Conservation (phyloP, 2,797 vertebrate genomes). For the Alcedo quadribrachys region DNA sequence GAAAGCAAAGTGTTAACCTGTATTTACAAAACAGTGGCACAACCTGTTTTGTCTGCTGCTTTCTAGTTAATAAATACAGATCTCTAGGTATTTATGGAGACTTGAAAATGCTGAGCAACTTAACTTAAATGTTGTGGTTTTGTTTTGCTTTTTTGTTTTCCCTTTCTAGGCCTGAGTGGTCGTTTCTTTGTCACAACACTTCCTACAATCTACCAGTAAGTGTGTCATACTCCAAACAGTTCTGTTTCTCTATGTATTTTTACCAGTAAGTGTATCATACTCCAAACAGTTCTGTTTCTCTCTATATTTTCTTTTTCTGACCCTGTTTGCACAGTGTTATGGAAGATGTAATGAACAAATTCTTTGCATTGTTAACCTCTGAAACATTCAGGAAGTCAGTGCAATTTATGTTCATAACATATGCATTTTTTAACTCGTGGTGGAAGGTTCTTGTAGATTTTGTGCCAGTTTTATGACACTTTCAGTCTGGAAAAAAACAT, state of each 20-base stretch:
- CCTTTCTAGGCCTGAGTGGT: slow-evolving; percentile 82
- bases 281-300: background rate
- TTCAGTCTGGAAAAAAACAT: background rate
- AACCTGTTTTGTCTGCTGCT: background rate
- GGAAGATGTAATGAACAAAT: background rate
- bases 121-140: background rate
- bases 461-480: background rate
- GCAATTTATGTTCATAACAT: background rate
- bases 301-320: background rate
- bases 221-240: background rate
- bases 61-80: background rate
- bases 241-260: background rate
- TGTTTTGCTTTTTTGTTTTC: background rate
- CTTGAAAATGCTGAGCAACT: background rate
- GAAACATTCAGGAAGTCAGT: background rate
- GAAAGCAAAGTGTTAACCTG: background rate
- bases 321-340: background rate
- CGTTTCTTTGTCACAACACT: slow-evolving; percentile 89
- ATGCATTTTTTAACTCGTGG: background rate
- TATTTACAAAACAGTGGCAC: background rate
- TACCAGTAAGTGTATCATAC: slow-evolving; percentile 83
- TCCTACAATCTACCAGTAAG: slow-evolving; percentile 86
- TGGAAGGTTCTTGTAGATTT: background rate
- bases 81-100: background rate
- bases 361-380: background rate